Evolutionary conservation across 2,888 invertebrate species (phyloP).

Genomic region (Isoperla grammatica): DNA sequence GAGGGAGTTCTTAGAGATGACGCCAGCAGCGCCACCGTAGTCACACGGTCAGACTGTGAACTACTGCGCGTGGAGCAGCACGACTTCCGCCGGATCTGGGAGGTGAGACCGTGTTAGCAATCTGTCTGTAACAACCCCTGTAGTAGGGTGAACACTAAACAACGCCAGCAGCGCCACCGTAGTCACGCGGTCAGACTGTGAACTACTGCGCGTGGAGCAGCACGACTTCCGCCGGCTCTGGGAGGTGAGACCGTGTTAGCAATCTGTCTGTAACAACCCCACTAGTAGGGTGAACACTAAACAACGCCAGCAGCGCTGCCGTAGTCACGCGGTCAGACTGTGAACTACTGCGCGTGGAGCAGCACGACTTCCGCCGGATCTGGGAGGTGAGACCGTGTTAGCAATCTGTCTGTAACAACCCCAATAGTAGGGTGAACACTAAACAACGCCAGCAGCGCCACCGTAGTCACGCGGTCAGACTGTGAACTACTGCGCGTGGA

Average conservation of each 20-base stretch:
- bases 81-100: slow-evolving; percentile 71
- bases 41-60: slow-evolving; percentile 68
- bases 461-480: slow-evolving; percentile 65
- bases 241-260: too few species aligned
- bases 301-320: slow-evolving; percentile 63
- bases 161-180: slow-evolving; percentile 65
- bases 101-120: too few species aligned
- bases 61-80: slow-evolving; percentile 67
- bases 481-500: slow-evolving; percentile 70
- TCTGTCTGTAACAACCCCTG: too few species aligned
- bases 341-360: slow-evolving; percentile 67
- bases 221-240: slow-evolving; percentile 70
- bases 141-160: too few species aligned
- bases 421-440: too few species aligned
- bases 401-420: too few species aligned
- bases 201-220: slow-evolving; percentile 67
- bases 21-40: slow-evolving; percentile 64
- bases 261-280: too few species aligned
- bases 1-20: slow-evolving; percentile 68
- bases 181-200: slow-evolving; percentile 66
- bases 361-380: slow-evolving; percentile 67
- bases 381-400: slow-evolving; percentile 79
- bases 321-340: slow-evolving; percentile 68
- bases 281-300: too few species aligned
- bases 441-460: slow-evolving; percentile 64